Percentiles rank a stretch among this genome's conserved stretches.
phyloP scores from a whole-genome alignment of 2,888 invertebrate genomes.

The Cantharis nigra region DNA sequence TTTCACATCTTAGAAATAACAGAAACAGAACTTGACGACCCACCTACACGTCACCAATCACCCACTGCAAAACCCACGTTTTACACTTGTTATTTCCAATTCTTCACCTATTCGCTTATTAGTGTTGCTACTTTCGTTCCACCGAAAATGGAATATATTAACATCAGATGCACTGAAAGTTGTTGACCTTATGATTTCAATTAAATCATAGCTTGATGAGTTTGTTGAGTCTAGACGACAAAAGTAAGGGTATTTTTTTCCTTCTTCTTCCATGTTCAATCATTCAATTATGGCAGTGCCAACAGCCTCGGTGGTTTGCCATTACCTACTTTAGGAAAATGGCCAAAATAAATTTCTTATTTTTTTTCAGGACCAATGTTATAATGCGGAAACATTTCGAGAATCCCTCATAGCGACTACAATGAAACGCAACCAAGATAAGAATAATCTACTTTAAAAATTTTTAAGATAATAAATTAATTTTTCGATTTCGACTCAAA shows the following conservation, averaged over 20 bases:
- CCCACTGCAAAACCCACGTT: background rate
- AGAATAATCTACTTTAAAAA: too few species aligned
- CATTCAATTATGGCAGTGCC: too few species aligned
- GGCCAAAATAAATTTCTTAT: too few species aligned
- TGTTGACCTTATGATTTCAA: background rate
- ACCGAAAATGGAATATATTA: background rate
- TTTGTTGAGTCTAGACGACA: background rate
- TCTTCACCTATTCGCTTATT: background rate
- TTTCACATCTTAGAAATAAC: background rate
- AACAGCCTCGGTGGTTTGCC: too few species aligned
- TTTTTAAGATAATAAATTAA: too few species aligned
- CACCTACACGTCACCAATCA: background rate
- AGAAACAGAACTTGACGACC: background rate
- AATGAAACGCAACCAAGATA: too few species aligned
- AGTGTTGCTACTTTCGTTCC: background rate
- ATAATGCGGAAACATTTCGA: too few species aligned
- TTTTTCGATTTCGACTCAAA: too few species aligned
- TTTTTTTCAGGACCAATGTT: too few species aligned
- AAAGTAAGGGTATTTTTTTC: background rate
- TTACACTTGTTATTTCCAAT: slow-evolving; percentile 2
- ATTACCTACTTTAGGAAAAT: too few species aligned
- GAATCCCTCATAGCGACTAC: too few species aligned
- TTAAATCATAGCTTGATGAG: background rate
- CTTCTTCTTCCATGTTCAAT: too few species aligned
- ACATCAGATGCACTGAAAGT: background rate